Evolutionary conservation across 1,140 invertebrate genomes (phyloP).

Genomic region (Trichoplusia ni): DNA sequence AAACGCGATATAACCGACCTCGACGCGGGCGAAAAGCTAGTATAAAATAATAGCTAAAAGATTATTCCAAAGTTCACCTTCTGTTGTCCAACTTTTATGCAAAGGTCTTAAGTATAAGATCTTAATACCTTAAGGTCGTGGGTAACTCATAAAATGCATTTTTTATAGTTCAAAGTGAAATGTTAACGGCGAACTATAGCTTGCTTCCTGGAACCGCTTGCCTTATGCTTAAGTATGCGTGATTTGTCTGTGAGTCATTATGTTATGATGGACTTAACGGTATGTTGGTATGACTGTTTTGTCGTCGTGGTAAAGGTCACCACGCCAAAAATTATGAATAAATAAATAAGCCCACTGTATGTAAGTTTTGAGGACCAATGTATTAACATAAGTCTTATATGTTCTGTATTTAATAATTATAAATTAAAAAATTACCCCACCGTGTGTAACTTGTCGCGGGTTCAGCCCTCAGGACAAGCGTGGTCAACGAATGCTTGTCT

Average conservation of each 20-base stretch:
- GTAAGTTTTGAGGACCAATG: no score
- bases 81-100: background rate
- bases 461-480: no score
- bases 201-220: background rate
- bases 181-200: background rate
- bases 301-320: no score
- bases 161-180: constrained; percentile 1
- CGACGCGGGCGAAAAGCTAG: background rate
- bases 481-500: no score
- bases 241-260: background rate
- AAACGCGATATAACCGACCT: no score
- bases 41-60: background rate
- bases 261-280: background rate
- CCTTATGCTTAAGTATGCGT: background rate
- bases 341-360: no score
- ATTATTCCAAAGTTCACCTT: background rate
- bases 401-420: no score
- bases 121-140: constrained; percentile 10
- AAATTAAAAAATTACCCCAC: no score
- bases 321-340: no score
- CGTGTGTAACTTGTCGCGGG: no score
- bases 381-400: no score
- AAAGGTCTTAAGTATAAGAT: background rate
- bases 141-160: background rate
- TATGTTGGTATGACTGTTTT: no score